Evolutionary conservation across 2,797 vertebrate species (phyloP).

Genomic region (Anisognathus igniventris): DNA sequence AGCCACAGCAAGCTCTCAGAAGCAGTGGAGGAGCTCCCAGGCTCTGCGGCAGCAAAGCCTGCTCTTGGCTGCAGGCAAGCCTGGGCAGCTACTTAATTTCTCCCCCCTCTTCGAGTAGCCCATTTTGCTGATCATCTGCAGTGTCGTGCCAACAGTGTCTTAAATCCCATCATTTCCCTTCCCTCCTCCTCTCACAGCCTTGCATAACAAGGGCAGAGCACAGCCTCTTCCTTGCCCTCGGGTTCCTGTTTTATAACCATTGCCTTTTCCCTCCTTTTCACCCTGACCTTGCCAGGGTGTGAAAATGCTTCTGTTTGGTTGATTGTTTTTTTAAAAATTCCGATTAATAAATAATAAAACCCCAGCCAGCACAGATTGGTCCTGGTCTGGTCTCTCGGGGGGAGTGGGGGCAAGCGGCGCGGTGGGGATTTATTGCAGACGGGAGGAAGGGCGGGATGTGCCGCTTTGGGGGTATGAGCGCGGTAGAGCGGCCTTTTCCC

Average conservation of each 20-base stretch:
- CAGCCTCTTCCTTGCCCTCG: constrained; percentile 9
- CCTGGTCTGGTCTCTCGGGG: not conserved
- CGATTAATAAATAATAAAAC: constrained; percentile 50
- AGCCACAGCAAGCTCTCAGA: fast-evolving
- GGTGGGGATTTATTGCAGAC: not conserved
- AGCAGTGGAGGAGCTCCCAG: not conserved
- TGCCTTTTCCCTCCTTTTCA: not conserved
- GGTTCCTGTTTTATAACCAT: constrained; percentile 51
- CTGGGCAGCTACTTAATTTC: constrained; percentile 6
- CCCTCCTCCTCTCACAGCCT: constrained; percentile 36
- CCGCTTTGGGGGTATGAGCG: not conserved
- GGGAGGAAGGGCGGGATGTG: not conserved
- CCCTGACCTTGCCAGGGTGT: constrained; percentile 35
- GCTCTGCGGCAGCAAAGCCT: not conserved
- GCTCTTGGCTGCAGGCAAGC: constrained; percentile 5
- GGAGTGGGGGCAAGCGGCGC: not conserved
- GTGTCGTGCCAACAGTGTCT: constrained; percentile 74
- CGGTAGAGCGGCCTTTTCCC: not conserved
- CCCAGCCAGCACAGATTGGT: not conserved
- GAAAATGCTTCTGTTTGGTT: constrained; percentile 42
- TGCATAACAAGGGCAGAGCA: constrained; percentile 6
- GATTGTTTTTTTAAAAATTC: not conserved
- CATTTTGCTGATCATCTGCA: constrained; percentile 64
- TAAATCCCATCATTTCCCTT: constrained; percentile 65
- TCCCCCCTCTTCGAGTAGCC: constrained; percentile 11